These are phyloP conservation scores for Forficula auricularia DNA, from an alignment of 1,140 invertebrate genomes.

Conservation along the genomic window DNA sequence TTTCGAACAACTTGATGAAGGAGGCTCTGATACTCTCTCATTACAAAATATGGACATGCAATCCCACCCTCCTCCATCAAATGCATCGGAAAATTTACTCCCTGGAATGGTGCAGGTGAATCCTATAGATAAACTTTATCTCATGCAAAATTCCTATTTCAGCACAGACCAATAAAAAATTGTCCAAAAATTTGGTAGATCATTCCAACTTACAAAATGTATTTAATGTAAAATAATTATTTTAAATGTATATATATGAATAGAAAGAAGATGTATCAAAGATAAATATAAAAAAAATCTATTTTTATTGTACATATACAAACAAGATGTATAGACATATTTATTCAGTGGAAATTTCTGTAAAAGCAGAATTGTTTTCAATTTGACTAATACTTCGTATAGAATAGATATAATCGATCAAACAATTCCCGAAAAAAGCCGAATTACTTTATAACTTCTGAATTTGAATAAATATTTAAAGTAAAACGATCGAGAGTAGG, in stretches of 20 bases:
- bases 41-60: slow-evolving; percentile 47
- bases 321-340: too few relatives aligned
- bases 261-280: neutral
- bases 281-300: too few relatives aligned
- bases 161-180: slow-evolving; percentile 28
- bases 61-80: slow-evolving; percentile 27
- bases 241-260: neutral
- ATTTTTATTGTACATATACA: too few relatives aligned
- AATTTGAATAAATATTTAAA: too few relatives aligned
- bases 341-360: too few relatives aligned
- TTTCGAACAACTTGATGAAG: slow-evolving; percentile 58
- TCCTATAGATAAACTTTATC: slow-evolving; percentile 92
- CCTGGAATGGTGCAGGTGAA: slow-evolving; percentile 46
- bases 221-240: neutral
- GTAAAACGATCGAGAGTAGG: too few relatives aligned
- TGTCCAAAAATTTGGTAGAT: neutral
- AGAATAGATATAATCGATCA: too few relatives aligned
- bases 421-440: too few relatives aligned
- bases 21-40: slow-evolving; percentile 55
- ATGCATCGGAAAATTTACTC: slow-evolving; percentile 28
- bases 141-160: slow-evolving; percentile 94
- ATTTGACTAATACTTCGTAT: too few relatives aligned
- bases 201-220: neutral
- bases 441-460: too few relatives aligned
- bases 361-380: too few relatives aligned